Conservation (phyloP, 1,140 invertebrate species). For the Bombus waltoni region DNA sequence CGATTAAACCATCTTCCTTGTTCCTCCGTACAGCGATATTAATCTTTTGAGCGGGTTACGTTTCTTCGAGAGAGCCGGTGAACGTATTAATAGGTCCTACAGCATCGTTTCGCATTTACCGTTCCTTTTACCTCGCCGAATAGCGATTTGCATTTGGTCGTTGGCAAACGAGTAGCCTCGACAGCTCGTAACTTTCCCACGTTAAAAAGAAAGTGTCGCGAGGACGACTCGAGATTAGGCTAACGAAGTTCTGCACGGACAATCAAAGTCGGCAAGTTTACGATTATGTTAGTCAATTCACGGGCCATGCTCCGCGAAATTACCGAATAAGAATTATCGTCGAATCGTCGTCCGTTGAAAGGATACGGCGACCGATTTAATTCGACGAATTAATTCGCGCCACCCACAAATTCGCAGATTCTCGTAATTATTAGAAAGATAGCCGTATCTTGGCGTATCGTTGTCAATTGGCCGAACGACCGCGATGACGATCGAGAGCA, state of each 20-base stretch:
- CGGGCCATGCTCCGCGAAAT: neutral
- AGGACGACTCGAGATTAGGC: neutral
- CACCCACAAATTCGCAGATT: no score
- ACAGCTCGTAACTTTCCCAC: neutral
- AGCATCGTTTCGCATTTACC: neutral
- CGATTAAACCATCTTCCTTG: no score
- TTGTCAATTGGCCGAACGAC: no score
- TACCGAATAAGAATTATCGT: no score
- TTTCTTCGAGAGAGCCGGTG: neutral
- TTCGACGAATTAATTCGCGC: slow-evolving; percentile 8
- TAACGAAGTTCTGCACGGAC: neutral
- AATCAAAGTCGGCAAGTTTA: neutral
- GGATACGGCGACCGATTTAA: neutral
- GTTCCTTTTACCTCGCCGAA: neutral
- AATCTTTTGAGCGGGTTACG: neutral
- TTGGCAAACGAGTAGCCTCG: neutral
- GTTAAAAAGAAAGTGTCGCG: neutral
- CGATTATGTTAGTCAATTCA: slow-evolving; percentile 27
- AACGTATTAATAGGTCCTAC: neutral
- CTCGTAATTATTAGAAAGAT: no score
- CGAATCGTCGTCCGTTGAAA: no score
- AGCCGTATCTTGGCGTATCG: no score
- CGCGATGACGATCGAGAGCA: no score
- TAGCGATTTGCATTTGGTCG: neutral
- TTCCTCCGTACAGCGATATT: neutral